Base-by-base conservation (phyloP, 2,797 vertebrate genomes). In the Adelosebastes latens region DNA sequence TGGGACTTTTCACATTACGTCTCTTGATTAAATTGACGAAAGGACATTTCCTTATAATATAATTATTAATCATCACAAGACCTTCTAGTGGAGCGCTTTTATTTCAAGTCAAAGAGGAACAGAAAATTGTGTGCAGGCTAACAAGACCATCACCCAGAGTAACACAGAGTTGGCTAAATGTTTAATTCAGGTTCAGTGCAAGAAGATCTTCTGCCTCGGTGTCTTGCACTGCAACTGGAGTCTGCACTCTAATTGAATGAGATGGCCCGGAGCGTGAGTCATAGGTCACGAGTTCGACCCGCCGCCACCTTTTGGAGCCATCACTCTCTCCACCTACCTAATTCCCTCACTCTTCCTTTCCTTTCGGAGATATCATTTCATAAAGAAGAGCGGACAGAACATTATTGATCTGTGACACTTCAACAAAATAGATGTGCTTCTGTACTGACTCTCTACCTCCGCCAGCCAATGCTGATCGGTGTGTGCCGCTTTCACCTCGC, bases 371-470 rank as follows among this genome's bases (percentile, higher is more conserved):
- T 87, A 87, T 84, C 49, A 71, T 89, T 88, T 90, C 55, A 89
- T 90, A 78, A 81, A 86, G 77, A 84, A 61, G 73, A 89, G 77
- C 61, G 36, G 81, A 90, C 82, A 66, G 76, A 56, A 18, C 55
- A 1, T 78, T 92, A 90, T 93, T 76, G 88, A 93, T 90, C 85
- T 62, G 68, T 83, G 73, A 81, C 87, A 80, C 80, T 85, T 85
- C 73, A 79, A 64, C 69, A 90, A 89, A 92, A 92, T 78, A 86
- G 87, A 92, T 88, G 81, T 79, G 70, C 75, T 68, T 77, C 78
- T 77, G 56, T 46, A 63, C 82, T 55, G 83, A 79, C 77, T 86
- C 80, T 52, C 39, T 72, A 56, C 52, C 70, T 77, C 75, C 24
- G 82, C 84, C 55, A 22, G 75, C 78, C 77, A 72, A 83, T 72